Conservation (phyloP, 2,888 invertebrate species). For the Thumatha senex region DNA sequence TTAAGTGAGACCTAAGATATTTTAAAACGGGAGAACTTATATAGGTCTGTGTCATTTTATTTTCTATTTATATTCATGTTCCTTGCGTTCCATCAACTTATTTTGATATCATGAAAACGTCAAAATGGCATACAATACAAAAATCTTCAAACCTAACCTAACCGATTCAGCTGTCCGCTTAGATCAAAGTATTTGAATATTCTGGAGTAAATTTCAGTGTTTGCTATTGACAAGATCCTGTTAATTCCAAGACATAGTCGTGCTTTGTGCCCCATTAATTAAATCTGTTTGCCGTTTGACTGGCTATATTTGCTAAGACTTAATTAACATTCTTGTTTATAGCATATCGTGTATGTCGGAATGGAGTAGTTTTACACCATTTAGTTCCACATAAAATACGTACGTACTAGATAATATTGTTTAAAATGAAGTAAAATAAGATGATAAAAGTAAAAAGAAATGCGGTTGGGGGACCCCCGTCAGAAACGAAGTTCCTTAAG, state of each 20-base stretch:
- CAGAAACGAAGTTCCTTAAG: too few relatives aligned
- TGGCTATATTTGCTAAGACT: slow-evolving; percentile 68
- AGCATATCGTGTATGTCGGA: slow-evolving; percentile 21
- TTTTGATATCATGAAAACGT: too few relatives aligned
- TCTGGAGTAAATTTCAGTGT: slow-evolving; percentile 32
- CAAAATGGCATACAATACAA: too few relatives aligned
- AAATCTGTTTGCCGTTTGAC: slow-evolving; percentile 75
- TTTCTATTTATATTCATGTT: too few relatives aligned
- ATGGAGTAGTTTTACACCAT: slow-evolving; percentile 10
- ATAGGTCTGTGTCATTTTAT: too few relatives aligned
- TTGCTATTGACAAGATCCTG: slow-evolving; percentile 62
- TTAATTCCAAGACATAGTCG: slow-evolving; percentile 63
- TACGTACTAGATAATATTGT: not conserved
- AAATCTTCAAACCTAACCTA: too few relatives aligned
- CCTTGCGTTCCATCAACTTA: too few relatives aligned
- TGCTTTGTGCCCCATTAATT: slow-evolving; percentile 70
- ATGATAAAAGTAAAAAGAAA: too few relatives aligned
- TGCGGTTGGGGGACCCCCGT: too few relatives aligned
- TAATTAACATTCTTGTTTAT: slow-evolving; percentile 67
- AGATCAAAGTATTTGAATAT: slow-evolving; percentile 7
- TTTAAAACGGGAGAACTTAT: too few relatives aligned
- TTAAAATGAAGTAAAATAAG: too few relatives aligned
- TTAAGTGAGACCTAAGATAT: too few relatives aligned
- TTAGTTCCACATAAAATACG: not conserved
- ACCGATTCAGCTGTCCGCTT: not conserved